Evolutionary conservation across 2,113 vertebrate genomes (phyloP), one percentile per base, ranked within the genome.

Genomic region (Myrmophylax atrothorax): DNA sequence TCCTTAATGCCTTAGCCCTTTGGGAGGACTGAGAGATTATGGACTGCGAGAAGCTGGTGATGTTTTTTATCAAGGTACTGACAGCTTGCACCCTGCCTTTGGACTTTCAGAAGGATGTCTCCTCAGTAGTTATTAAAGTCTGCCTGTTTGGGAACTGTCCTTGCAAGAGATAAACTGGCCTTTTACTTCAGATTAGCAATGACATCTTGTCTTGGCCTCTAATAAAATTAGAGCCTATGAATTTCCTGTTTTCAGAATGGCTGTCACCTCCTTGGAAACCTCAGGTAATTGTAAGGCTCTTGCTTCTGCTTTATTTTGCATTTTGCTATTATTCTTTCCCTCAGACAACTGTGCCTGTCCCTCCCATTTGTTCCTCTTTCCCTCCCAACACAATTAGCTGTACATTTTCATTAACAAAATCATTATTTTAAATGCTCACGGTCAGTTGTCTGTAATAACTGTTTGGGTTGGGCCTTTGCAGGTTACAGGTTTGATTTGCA

Each of bases 121-220:
- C 11, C 40, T 84, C 26, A 42, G 75, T 49, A 72, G 50, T 56
- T 91, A 67, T 84, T 91, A 49, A 93, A 90, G 50, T 67, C 64
- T 92, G 86, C 9, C 64, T 42, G 53, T 95, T 89, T 4, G 10
- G 63, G 69, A 90, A 67, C 55, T 70, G 81, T 91, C 80, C 40
- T 92, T 91, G 63, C 35, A 40, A 89, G 79, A 93, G 77, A 80
- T 47, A 81, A 94, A 94, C 76, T 84, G 78, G 77, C 82, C 70
- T 94, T 96, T 96, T 96, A 80, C 64, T 96, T 94, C 78, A 95
- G 77, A 92, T 81, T 63, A 86, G 86, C 80, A 70, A 47, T 96
- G 82, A 70, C 68, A 90, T 92, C 58, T 94, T 92, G 42, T 64
- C 76, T 85, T 89, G n/a, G 67, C 46, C 82, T 94, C 75, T 95